A percentile compares a stretch with the other conserved stretches of the same genome.
phyloP scores from a whole-genome alignment of 53 echinoderm and acorn worm genomes.

The Stichopus horrens region DNA sequence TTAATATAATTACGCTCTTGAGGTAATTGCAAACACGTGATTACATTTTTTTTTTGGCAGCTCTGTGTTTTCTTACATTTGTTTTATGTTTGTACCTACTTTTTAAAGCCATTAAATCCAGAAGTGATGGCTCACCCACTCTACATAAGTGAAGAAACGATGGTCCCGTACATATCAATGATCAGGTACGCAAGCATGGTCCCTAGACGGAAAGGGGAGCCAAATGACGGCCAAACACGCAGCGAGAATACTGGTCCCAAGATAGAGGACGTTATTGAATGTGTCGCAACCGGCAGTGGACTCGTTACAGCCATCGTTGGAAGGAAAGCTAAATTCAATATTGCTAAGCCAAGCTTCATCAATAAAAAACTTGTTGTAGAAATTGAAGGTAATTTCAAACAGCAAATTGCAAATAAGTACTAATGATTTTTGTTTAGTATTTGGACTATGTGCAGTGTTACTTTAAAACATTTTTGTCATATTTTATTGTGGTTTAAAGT shows the following conservation, averaged over 20 bases:
- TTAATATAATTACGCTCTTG: too few relatives aligned
- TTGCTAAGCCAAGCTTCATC: constrained; percentile 69
- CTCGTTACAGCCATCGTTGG: constrained; percentile 85
- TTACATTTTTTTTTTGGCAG: too few relatives aligned
- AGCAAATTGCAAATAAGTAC: too few relatives aligned
- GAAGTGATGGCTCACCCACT: constrained; percentile 74
- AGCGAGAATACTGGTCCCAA: constrained; percentile 22
- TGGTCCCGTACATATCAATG: constrained; percentile 63
- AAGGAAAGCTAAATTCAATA: constrained; percentile 78
- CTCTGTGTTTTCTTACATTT: too few relatives aligned
- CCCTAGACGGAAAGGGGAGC: constrained; percentile 15
- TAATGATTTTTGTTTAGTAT: too few relatives aligned
- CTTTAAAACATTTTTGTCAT: too few relatives aligned
- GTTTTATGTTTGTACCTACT: background rate
- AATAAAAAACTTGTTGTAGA: constrained; percentile 78
- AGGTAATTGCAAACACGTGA: too few relatives aligned
- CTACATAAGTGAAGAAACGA: constrained; percentile 52
- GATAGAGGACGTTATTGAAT: constrained; percentile 57
- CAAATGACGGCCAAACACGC: background rate
- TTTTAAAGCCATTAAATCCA: constrained; percentile 76
- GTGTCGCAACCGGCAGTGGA: constrained; percentile 93
- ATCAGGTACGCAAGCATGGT: constrained; percentile 76
- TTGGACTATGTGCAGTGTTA: too few relatives aligned
- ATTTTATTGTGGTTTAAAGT: too few relatives aligned
- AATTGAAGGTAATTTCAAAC: constrained; percentile 48